These are phyloP conservation scores for Borostomias antarcticus DNA, from an alignment of 2,797 vertebrate species.

Conservation along the genomic window DNA sequence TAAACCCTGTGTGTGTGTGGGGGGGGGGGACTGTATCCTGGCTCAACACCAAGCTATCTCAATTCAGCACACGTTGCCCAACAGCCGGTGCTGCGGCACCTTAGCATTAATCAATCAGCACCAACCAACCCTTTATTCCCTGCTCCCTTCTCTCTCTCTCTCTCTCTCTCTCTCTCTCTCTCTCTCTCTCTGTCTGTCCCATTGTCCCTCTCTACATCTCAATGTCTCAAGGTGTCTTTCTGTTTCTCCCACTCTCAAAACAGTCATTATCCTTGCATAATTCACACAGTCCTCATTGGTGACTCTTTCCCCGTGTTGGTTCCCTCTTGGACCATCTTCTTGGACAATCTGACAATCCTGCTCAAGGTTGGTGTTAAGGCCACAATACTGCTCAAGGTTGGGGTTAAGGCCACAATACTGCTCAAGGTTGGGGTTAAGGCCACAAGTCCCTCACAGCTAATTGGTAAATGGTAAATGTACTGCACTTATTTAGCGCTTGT, in stretches of 20 bases:
- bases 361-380: constrained; percentile 32
- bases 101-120: constrained; percentile 34
- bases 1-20: constrained; percentile 7
- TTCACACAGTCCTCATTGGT: too few species aligned
- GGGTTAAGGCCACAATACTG: constrained; percentile 21
- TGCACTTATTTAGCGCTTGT: too few species aligned
- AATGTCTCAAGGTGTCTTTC: background rate
- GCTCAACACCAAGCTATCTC: constrained; percentile 12
- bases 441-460: too few species aligned
- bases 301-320: constrained; percentile 4
- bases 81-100: constrained; percentile 17
- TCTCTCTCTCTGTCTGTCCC: background rate
- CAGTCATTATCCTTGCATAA: background rate
- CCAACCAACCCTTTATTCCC: constrained; percentile 24
- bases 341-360: background rate
- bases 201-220: background rate
- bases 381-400: constrained; percentile 20
- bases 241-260: background rate
- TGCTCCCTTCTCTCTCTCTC: background rate
- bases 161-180: background rate
- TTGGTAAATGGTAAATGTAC: too few species aligned
- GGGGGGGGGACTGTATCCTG: constrained; percentile 7
- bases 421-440: constrained; percentile 31
- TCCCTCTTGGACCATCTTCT: too few species aligned
- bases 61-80: constrained; percentile 24